Percentiles rank a stretch among this genome's conserved stretches.
Conservation (phyloP, 2,113 vertebrate genomes). For the Paralichthys olivaceus region DNA sequence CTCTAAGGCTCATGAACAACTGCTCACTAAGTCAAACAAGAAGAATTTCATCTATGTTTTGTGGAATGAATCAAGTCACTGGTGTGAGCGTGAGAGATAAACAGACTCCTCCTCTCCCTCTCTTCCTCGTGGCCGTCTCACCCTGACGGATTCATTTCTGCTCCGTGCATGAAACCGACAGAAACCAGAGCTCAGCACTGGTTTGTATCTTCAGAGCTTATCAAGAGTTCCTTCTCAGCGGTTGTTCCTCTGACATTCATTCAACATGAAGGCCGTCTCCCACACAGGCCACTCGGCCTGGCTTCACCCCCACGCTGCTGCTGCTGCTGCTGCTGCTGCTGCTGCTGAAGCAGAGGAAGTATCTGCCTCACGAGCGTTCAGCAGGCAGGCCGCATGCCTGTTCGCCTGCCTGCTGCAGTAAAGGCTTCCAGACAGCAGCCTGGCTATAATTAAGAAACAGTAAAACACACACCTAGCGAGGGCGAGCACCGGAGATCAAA, state of each 20-base stretch:
- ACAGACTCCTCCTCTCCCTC: neutral
- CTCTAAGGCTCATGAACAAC: too few species aligned
- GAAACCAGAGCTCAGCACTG: constrained; percentile 2
- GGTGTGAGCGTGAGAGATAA: too few species aligned
- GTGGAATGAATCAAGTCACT: too few species aligned
- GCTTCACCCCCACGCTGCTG: neutral
- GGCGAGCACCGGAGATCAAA: constrained; percentile 77
- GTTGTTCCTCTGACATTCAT: constrained; percentile 38
- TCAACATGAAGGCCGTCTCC: constrained; percentile 43
- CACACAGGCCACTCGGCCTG: constrained; percentile 42
- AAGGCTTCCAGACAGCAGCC: constrained; percentile 77
- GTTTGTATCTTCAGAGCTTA: neutral
- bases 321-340: too few species aligned
- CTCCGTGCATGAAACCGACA: neutral
- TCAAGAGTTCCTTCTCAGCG: constrained; percentile 20
- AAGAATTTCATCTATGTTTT: too few species aligned
- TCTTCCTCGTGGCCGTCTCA: neutral
- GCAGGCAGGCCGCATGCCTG: constrained; percentile 30
- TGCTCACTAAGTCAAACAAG: too few species aligned
- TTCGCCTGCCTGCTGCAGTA: constrained; percentile 48
- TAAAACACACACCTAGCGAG: constrained; percentile 77
- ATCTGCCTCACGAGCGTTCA: constrained; percentile 68
- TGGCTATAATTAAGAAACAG: constrained; percentile 80
- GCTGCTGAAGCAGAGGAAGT: constrained; percentile 46
- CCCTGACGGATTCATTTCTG: neutral